These are phyloP conservation scores for Bombus polaris DNA, from an alignment of 1,140 invertebrate genomes.

Conservation along the genomic window DNA sequence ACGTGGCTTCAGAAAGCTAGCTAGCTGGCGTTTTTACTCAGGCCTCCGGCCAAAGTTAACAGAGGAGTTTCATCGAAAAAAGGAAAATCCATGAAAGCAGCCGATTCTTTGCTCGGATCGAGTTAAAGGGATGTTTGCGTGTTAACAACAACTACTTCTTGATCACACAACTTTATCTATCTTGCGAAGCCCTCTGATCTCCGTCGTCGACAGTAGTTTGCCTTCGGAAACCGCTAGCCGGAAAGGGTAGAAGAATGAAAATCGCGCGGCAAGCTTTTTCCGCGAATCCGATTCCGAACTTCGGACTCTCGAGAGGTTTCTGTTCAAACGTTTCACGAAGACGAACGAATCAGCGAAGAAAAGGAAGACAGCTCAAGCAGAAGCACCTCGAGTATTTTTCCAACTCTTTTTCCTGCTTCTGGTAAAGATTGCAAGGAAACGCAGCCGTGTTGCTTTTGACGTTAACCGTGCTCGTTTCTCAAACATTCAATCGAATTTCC, in stretches of 20 bases:
- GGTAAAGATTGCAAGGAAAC: neutral
- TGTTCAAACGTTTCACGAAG: neutral
- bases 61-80: neutral
- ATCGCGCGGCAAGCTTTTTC: neutral
- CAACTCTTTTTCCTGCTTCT: neutral
- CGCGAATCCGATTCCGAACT: neutral
- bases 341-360: neutral
- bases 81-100: neutral
- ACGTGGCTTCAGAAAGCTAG: no score
- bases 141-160: slow-evolving; percentile 3
- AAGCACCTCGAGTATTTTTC: neutral
- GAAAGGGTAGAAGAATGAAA: neutral
- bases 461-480: neutral
- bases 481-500: neutral
- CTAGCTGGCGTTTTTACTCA: no score
- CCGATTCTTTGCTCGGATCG: slow-evolving; percentile 3
- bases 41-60: neutral
- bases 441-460: neutral
- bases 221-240: neutral
- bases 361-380: neutral
- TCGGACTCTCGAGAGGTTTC: neutral
- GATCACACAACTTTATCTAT: slow-evolving; percentile 15
- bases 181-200: neutral
- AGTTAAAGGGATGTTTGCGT: neutral
- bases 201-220: neutral